Base-by-base conservation (phyloP, 2,113 vertebrate species). In the Nipponia nippon region DNA sequence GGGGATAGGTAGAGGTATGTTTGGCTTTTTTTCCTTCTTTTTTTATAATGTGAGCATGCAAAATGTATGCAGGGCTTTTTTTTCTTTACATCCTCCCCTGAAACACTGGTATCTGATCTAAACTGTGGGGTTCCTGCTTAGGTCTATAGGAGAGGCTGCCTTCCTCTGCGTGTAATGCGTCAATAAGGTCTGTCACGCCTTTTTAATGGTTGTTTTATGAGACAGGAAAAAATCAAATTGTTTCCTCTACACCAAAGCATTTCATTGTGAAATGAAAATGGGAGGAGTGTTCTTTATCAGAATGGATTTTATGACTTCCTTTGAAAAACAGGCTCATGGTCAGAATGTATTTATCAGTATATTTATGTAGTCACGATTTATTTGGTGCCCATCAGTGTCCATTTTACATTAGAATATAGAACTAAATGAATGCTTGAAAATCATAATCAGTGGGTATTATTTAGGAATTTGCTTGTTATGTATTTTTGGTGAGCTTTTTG, bases 281-380 rank as follows among this genome's bases (percentile, higher is more conserved):
- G 97, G 98, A 96, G 97, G 95, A 80, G 83, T 93, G 56, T 85
- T 91, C 53, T 77, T 91, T 96, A 91, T 97, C 95, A 32, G 38
- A 58, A 47, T 17, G 67, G 89, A 55, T 83, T 98, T 98, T 98
- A 98, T 97, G 97, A 97, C 95, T 98, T 98, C 98, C 98, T 96
- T 91, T 94, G 21, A 87, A 96, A 96, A 86, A n/a, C 47, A 81
- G 29, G 66, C 77, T 97, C 52, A 5, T 23, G 73, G 91, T 49
- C 76, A 75, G 87, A 61, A 55, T 0, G 18, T 85, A 65, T 89
- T 94, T 94, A 56, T 92, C 89, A 6, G 72, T 47, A 0, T 36
- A 13, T 89, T 91, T 56, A 27, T 79, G 14, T 17, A 47, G 25
- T 49, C 83, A 27, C 27, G 3, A 5, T 55, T 83, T 58, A 81